phyloP scores from a whole-genome alignment of 2,888 invertebrate genomes.

The Xestia rhomboidea region DNA sequence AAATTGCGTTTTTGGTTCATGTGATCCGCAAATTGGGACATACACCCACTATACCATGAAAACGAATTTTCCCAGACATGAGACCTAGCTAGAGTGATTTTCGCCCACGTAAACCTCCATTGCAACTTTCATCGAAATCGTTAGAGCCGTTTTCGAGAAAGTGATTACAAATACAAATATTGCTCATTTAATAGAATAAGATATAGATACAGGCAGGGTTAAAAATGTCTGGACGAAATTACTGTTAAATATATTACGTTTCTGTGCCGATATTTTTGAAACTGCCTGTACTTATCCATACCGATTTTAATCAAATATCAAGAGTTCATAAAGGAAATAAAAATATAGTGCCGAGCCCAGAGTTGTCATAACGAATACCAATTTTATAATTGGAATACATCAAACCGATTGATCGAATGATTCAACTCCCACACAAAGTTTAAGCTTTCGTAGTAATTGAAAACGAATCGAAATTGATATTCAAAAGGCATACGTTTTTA shows the following conservation, averaged over 20 bases:
- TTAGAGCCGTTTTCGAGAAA: background rate
- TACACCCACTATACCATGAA: background rate
- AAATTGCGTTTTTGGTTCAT: constrained; percentile 43
- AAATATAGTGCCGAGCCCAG: background rate
- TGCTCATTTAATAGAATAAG: background rate
- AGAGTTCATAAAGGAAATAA: background rate
- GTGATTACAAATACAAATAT: background rate
- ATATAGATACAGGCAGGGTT: background rate
- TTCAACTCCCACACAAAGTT: constrained; percentile 1
- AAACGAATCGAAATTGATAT: constrained; percentile 21
- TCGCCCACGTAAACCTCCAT: background rate
- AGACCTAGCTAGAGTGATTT: background rate
- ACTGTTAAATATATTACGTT: background rate
- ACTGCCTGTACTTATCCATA: background rate
- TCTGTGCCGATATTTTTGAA: background rate
- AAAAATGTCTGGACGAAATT: background rate
- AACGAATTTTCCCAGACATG: background rate
- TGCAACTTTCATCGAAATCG: background rate
- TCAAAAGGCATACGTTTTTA: background rate
- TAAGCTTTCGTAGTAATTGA: constrained; percentile 19
- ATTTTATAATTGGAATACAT: constrained; percentile 42
- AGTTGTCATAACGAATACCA: background rate
- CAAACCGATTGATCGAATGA: constrained; percentile 15
- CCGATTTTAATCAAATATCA: constrained; percentile 2
- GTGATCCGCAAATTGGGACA: constrained; percentile 27